A percentile compares a stretch with the other conserved stretches of the same genome.
phyloP scores from a whole-genome alignment of 2,113 vertebrate genomes.

The Ancistrus triradiatus region DNA sequence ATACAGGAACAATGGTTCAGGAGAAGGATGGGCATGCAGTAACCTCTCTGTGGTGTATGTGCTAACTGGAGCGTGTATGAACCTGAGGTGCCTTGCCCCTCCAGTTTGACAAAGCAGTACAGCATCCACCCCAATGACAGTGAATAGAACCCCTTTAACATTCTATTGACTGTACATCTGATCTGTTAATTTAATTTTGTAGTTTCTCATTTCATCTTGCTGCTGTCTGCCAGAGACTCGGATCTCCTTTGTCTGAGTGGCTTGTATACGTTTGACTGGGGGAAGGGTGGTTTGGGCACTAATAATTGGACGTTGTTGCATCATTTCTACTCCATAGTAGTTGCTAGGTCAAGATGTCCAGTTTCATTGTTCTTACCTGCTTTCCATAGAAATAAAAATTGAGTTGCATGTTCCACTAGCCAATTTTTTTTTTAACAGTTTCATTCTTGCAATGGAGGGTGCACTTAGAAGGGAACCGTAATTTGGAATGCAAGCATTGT shows the following conservation, averaged over 20 bases:
- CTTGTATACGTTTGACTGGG: slow-evolving; percentile 50
- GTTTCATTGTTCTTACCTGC: too few relatives aligned
- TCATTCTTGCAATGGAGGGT: too few relatives aligned
- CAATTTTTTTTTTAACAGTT: too few relatives aligned
- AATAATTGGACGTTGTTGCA: slow-evolving; percentile 38
- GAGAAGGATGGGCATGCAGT: slow-evolving; percentile 32
- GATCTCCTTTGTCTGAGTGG: slow-evolving; percentile 56
- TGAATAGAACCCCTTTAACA: slow-evolving; percentile 14
- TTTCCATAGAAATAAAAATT: too few relatives aligned
- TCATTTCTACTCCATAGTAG: too few relatives aligned
- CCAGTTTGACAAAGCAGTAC: slow-evolving; percentile 48
- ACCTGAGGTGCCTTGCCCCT: slow-evolving; percentile 55
- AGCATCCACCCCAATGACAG: slow-evolving; percentile 4
- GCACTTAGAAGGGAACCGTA: too few relatives aligned
- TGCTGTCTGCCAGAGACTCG: slow-evolving; percentile 54
- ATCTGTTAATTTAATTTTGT: background rate
- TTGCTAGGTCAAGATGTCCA: too few relatives aligned
- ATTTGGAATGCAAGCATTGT: too few relatives aligned
- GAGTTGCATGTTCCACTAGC: too few relatives aligned
- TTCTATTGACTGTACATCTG: background rate
- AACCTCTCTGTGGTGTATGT: slow-evolving; percentile 54
- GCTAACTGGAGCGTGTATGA: slow-evolving; percentile 66
- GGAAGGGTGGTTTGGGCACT: slow-evolving; percentile 6
- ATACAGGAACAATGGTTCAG: slow-evolving; percentile 39
- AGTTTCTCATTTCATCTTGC: slow-evolving; percentile 53